phyloP scores from a whole-genome alignment of 1,140 invertebrate species.

The Chrysoperla carnea region DNA sequence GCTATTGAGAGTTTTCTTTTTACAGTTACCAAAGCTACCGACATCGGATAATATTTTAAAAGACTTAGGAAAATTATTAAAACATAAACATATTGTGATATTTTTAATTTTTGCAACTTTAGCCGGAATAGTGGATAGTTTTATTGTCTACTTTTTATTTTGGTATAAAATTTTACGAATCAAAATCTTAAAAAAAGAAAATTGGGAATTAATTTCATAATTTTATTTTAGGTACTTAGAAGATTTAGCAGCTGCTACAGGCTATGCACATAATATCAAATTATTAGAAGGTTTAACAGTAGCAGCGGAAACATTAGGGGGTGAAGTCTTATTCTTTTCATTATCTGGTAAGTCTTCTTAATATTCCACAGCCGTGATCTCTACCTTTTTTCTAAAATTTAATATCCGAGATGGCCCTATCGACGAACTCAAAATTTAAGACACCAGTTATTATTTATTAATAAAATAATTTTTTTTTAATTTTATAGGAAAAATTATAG shows the following conservation, averaged over 20 bases:
- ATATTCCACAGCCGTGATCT: no score
- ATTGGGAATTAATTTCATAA: not conserved
- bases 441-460: no score
- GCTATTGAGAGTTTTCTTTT: conserved; percentile 8
- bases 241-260: conserved; percentile 41
- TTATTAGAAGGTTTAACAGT: conserved; percentile 55
- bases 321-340: conserved; percentile 56
- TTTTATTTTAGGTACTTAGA: conserved; percentile 41
- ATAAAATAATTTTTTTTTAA: no score
- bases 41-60: conserved; percentile 41
- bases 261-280: conserved; percentile 44
- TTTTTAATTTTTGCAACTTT: conserved; percentile 52
- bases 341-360: conserved; percentile 31
- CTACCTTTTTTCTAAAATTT: no score
- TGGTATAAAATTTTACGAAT: conserved; percentile 32
- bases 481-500: conserved; percentile 55
- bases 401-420: no score
- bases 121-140: conserved; percentile 55
- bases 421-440: no score
- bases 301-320: conserved; percentile 51
- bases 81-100: conserved; percentile 36
- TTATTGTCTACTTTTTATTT: conserved; percentile 62
- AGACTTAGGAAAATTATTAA: conserved; percentile 36
- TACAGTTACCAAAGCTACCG: conserved; percentile 43
- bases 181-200: no score